Conservation (phyloP, 2,113 vertebrate genomes). For the Heterotilapia buettikoferi region DNA sequence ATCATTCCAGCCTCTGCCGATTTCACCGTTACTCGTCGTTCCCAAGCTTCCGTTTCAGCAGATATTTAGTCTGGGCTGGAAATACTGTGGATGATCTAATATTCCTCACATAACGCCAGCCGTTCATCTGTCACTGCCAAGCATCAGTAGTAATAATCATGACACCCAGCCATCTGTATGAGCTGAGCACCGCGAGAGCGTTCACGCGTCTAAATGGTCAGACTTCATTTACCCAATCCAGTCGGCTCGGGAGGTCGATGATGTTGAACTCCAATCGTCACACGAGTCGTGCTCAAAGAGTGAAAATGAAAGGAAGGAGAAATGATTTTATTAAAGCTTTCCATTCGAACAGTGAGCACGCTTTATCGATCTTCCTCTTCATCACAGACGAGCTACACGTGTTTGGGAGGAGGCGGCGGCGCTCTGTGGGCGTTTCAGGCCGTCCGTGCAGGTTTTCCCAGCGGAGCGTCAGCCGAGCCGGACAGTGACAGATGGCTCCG, state of each 20-base stretch:
- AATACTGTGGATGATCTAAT: neutral
- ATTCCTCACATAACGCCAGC: neutral
- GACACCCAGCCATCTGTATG: neutral
- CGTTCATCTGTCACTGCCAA: neutral
- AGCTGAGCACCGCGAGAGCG: neutral
- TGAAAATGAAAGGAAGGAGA: fast-evolving
- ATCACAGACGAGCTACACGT: neutral
- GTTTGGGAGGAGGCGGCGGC: neutral
- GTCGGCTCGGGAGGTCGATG: neutral
- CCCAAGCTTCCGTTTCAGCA: neutral
- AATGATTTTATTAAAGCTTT: neutral
- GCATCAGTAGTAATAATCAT: neutral
- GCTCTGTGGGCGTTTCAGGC: neutral
- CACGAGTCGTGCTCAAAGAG: neutral
- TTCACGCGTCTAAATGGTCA: neutral
- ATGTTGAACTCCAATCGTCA: neutral
- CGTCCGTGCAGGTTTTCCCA: neutral
- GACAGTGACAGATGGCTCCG: slow-evolving; percentile 21
- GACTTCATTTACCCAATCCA: neutral
- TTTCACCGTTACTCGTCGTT: neutral
- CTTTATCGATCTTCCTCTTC: fast-evolving
- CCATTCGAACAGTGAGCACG: fast-evolving
- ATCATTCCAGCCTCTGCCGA: fast-evolving
- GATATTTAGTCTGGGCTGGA: neutral
- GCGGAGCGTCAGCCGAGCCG: neutral